Evolutionary conservation across 2,797 vertebrate genomes (phyloP), one percentile per base, ranked within the genome.

Genomic region (Sternarchorhynchus goeldii): DNA sequence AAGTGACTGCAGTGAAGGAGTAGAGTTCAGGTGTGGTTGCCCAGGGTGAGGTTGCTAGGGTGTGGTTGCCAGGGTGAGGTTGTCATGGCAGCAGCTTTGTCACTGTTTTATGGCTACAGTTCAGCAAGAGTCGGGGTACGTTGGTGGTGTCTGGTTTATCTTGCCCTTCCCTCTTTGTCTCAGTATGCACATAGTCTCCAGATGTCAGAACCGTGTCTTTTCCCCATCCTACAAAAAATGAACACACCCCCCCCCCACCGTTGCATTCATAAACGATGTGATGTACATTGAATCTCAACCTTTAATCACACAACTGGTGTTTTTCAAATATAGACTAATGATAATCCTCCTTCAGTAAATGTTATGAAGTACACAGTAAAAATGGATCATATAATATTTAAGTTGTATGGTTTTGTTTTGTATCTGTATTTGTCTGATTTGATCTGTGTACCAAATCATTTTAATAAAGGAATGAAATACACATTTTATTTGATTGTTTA

Each of bases 381-480:
- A 70, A 80, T 56, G 70, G 14, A 82, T 76, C 65, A 31, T 77
- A 81, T 77, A 71, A 83, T 82, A 78, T 85, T 83, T 82, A 73
- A 77, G 73, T 80, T 85, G 74, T 73, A 83, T 31, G 50, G 60
- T 76, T 76, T 83, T 50, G 16, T 73, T 83, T 79, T 84, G 70
- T 77, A 82, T 76, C 21, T 86, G 81, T 84, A 80, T 82, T 80
- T 82, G 81, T 85, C 57, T 75, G 21, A 80, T 84, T 81, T 84
- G 55, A 78, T 78, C 80, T 79, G 77, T 88, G 81, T 86, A 83
- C 60, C 81, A 73, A 81, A 76, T 70, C 73, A 79, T 85, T 88
- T 85, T 75, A 88, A 88, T 88, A 86, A 86, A 88, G 81, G 74
- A 75, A 84, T 87, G 62, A 86, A 83, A 73, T 45, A 25, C 70